Percentiles rank a stretch among this genome's conserved stretches.
Conservation (phyloP, 2,888 invertebrate species). For the Parasteatoda lunata region DNA sequence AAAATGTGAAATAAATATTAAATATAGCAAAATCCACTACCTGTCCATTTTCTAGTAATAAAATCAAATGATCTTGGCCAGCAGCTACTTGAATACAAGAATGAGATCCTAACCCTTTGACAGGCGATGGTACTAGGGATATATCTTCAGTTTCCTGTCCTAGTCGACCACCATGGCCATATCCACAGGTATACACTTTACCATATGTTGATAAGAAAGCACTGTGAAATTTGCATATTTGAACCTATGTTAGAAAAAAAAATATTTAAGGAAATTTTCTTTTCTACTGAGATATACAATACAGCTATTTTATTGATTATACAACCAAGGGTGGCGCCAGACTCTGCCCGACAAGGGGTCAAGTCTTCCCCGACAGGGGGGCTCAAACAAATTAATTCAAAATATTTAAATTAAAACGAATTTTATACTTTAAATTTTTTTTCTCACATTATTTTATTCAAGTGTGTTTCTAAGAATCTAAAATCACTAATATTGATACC, state of each 20-base stretch:
- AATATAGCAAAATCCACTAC: constrained; percentile 16
- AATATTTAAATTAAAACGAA: too few relatives aligned
- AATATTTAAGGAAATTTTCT: not conserved
- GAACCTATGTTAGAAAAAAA: constrained; percentile 77
- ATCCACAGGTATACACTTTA: constrained; percentile 85
- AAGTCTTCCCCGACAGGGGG: too few relatives aligned
- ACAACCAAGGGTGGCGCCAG: too few relatives aligned
- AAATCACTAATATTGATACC: too few relatives aligned
- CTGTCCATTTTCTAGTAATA: constrained; percentile 79
- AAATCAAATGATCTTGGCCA: constrained; percentile 81
- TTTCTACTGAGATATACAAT: too few relatives aligned
- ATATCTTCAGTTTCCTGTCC: constrained; percentile 81
- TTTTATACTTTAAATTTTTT: too few relatives aligned
- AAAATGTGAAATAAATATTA: not conserved
- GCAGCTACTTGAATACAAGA: constrained; percentile 77
- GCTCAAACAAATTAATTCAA: too few relatives aligned
- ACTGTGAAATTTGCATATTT: constrained; percentile 85
- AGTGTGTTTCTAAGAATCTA: too few relatives aligned
- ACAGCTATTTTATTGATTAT: too few relatives aligned
- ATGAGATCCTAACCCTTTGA: constrained; percentile 72
- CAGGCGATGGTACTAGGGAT: constrained; percentile 77
- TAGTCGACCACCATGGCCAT: constrained; percentile 85
- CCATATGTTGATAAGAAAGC: constrained; percentile 80
- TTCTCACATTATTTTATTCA: too few relatives aligned
- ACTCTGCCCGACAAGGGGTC: too few relatives aligned